Evolutionary conservation across 1,140 invertebrate species (phyloP).

Genomic region (Andricus grossulariae): DNA sequence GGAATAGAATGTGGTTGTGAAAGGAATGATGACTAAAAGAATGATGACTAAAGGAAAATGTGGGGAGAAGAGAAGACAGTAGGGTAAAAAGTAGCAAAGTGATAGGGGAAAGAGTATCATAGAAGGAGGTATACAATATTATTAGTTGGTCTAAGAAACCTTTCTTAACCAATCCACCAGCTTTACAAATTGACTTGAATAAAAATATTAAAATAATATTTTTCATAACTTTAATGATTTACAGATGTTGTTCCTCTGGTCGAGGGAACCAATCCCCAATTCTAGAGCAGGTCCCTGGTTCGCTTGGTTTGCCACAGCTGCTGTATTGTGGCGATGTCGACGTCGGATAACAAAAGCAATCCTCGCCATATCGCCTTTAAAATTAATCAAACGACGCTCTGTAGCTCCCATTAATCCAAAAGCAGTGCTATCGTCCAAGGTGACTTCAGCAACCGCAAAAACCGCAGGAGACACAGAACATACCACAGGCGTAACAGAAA

Average conservation of each 20-base stretch:
- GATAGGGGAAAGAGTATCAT: too few relatives aligned
- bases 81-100: too few relatives aligned
- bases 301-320: constrained; percentile 66
- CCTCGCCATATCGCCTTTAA: constrained; percentile 57
- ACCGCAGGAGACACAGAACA: background rate
- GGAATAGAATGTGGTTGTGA: too few relatives aligned
- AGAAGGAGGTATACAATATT: too few relatives aligned
- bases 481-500: background rate
- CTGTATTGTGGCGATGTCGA: constrained; percentile 65
- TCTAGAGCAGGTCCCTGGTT: constrained; percentile 65
- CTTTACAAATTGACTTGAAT: background rate
- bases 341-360: constrained; percentile 58
- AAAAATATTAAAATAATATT: background rate
- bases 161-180: too few relatives aligned
- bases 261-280: constrained; percentile 52
- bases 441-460: constrained; percentile 25
- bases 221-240: constrained; percentile 1
- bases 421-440: background rate
- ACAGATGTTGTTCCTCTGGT: constrained; percentile 71
- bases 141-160: too few relatives aligned
- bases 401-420: constrained; percentile 18
- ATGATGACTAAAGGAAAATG: too few relatives aligned
- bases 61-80: too few relatives aligned
- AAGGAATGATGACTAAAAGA: too few relatives aligned
- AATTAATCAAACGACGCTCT: constrained; percentile 48